Conservation (phyloP, 2,888 invertebrate genomes). For the Archips xylosteana region DNA sequence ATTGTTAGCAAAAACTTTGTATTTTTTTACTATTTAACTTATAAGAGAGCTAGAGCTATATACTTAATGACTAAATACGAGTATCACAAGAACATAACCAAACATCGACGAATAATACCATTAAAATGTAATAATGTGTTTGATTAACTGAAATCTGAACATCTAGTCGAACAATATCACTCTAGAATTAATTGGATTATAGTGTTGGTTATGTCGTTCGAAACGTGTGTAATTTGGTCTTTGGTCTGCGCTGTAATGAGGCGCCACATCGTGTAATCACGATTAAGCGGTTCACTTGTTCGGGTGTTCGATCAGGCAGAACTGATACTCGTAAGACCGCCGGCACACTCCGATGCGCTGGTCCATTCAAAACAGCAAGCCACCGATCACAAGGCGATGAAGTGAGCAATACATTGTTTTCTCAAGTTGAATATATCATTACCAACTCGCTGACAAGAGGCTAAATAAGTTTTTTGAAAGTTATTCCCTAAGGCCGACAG, state of each 20-base stretch:
- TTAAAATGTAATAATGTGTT: not conserved
- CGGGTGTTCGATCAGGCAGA: slow-evolving; percentile 68
- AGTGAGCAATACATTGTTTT: slow-evolving; percentile 3
- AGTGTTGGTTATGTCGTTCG: slow-evolving; percentile 1
- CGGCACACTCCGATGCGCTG: slow-evolving; percentile 29
- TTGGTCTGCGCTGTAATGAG: slow-evolving; percentile 49
- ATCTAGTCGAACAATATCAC: not conserved
- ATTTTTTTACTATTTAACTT: not conserved
- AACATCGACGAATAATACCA: not conserved
- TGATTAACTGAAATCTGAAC: not conserved
- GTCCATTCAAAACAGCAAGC: not conserved
- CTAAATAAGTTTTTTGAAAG: not conserved
- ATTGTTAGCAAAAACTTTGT: too few relatives aligned
- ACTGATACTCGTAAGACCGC: slow-evolving; percentile 55
- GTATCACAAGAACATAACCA: not conserved
- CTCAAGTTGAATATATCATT: not conserved
- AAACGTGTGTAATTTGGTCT: slow-evolving; percentile 18
- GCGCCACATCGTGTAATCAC: slow-evolving; percentile 61
- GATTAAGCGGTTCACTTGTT: slow-evolving; percentile 69
- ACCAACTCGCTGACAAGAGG: too few relatives aligned
- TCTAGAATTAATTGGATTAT: not conserved
- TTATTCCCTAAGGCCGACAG: not conserved
- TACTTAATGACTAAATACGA: not conserved
- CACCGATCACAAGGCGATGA: not conserved
- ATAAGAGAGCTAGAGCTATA: too few relatives aligned